Evolutionary conservation across 37 sponge, comb jelly and placozoan species (phyloP).

Genomic region (Diacarnus erythraeanus): DNA sequence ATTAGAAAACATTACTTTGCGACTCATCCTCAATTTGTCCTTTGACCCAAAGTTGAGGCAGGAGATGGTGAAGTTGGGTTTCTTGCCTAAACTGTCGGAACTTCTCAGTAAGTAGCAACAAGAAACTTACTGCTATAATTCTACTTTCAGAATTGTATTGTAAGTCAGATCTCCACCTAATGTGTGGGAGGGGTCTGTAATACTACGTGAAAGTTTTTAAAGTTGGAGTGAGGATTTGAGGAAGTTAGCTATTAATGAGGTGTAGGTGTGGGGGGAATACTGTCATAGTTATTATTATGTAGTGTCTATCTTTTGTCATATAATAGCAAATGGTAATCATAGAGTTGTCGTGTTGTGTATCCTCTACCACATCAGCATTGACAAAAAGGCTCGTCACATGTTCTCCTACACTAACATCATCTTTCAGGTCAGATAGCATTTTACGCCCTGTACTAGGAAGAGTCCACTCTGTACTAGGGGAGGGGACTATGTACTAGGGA

Average conservation of each 20-base stretch:
- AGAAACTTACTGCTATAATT: too few species aligned
- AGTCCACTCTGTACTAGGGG: too few species aligned
- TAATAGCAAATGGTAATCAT: conserved; percentile 52
- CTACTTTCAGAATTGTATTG: too few species aligned
- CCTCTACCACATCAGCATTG: conserved; percentile 92
- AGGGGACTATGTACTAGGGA: too few species aligned
- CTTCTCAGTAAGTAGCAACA: conserved; percentile 54
- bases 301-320: neutral
- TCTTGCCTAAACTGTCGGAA: conserved; percentile 81
- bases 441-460: neutral
- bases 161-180: too few species aligned
- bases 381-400: conserved; percentile 67
- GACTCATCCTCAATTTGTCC: conserved; percentile 90
- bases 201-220: too few species aligned
- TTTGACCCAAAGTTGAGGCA: conserved; percentile 82
- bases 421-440: conserved; percentile 50
- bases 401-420: conserved; percentile 89
- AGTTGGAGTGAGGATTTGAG: too few species aligned
- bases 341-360: conserved; percentile 57
- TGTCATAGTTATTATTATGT: too few species aligned
- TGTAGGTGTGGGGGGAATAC: too few species aligned
- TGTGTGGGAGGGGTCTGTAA: too few species aligned
- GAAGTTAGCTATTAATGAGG: too few species aligned
- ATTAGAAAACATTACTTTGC: conserved; percentile 73
- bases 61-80: conserved; percentile 81